Evolutionary conservation across 2,797 vertebrate genomes (phyloP), one percentile per base, ranked within the genome.

Genomic region (Bucorvus abyssinicus): DNA sequence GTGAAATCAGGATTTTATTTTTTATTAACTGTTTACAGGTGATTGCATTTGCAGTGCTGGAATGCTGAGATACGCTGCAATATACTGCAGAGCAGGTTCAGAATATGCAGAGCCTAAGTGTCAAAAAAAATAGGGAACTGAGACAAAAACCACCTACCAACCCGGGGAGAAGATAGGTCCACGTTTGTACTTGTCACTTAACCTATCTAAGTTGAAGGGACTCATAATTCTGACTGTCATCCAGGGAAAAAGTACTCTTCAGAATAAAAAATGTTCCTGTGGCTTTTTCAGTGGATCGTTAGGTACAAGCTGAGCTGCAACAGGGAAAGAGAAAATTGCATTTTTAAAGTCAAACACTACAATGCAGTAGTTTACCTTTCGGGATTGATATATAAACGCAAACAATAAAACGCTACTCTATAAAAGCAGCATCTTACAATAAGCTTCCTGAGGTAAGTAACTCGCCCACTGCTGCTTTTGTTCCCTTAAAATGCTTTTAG

Each of bases 401-500:
- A 86, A 70, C 23, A 93, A 74, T 57, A 86, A 84, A 77, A 79
- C 0, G 4, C 30, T 60, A 4, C 26, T 4, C 6, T 57, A 40
- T 49, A 63, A 90, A 87, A 85, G 22, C 60, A 52, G 11, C 13
- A 68, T 52, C 13, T 50, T 83, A 47, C 6, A 75, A 75, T 57
- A 47, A 65, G 24, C 24, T 64, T 78, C 61, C 64, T 83, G 78
- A 89, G 50, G 24, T 75, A 71, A 7, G 14, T 71, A 85, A 75
- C 2, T 10, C 83, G 45, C 38, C 8, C 29, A 42, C 27, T 40
- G 49, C 22, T 2, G 3, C 20, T 90, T 80, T 92, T 68, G 61
- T 85, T 89, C 38, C 44, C 38, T 89, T 64, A 55, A 93, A 93
- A 90, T 70, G 63, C 52, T 91, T 93, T 95, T 75, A 95, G 90